Conservation (phyloP, 2,797 vertebrate genomes). For the Tadarida brasiliensis region DNA sequence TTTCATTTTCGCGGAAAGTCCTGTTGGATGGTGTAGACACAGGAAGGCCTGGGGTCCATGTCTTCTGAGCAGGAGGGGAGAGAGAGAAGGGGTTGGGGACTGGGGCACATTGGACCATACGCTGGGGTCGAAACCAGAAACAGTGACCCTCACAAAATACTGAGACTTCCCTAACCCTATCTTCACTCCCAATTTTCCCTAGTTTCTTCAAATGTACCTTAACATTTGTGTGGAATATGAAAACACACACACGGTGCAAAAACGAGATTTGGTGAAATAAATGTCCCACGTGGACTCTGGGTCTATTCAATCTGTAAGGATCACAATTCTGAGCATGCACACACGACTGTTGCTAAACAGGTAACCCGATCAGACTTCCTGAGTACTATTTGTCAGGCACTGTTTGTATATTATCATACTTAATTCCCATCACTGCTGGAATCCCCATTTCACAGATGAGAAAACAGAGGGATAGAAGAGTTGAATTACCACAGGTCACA, state of each 20-base stretch:
- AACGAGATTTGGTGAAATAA: background rate
- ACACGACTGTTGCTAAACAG: accelerated
- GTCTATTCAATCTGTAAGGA: background rate
- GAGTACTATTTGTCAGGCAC: accelerated
- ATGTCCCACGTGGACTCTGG: accelerated
- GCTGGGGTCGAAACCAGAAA: background rate
- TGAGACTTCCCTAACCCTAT: background rate
- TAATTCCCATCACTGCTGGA: background rate
- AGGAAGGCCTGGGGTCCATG: background rate
- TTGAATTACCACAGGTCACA: background rate
- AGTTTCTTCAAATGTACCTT: background rate
- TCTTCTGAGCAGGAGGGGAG: background rate
- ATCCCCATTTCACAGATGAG: background rate
- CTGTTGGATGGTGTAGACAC: accelerated
- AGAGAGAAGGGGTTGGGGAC: accelerated
- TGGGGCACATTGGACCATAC: accelerated
- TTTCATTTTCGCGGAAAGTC: background rate
- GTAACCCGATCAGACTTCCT: accelerated
- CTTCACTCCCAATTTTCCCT: background rate
- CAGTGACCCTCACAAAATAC: background rate
- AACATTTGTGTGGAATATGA: background rate
- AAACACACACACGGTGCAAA: background rate
- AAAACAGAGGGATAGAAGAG: background rate
- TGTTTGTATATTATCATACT: no score
- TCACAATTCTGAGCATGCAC: background rate